Base-by-base conservation (phyloP, 2,888 invertebrate genomes). In the Petrolisthes manimaculis region DNA sequence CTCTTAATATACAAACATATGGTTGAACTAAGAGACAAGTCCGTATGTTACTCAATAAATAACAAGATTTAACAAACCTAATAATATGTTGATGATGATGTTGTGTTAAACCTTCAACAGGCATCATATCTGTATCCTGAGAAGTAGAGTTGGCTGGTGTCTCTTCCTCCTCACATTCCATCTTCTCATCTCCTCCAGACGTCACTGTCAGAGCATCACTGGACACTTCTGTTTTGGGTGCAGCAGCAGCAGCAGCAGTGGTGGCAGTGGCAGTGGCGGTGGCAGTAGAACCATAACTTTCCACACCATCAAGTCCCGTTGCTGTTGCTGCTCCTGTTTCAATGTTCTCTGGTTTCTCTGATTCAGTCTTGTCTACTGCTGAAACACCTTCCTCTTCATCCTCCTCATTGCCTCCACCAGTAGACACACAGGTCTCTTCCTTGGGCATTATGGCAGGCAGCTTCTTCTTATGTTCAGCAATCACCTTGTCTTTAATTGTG, bases 131-230 rank as follows among this genome's bases (percentile, higher is more conserved):
- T 8, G 71, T 21, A 18, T 88, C 88, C 9, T 79, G 24, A 51
- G 80, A 5, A 4, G 56, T 24, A 55, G 86, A 54, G 51, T n/a
- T 87, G n/a, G 79, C 90, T 84, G 86, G 89, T 85, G 67, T 90
- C 82, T 78, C 86, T 91, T 83, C 92, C 92, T 89, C 93, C 92
- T 83, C 92, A 91, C 12, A 92, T 89, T 55, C 92, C 93, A 88
- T 89, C 77, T 89, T 88, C 51, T 90, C 89, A 55, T 88, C 75
- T 18, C 86, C 61, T 18, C 81, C 67, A 14, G 83, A 14, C 37
- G 71, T 83, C n/a, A 84, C 78, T 4, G 78, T 71, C n/a, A 86
- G 77, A 14, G 83, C 51, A n/a, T 89, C 86, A 8, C 53, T 24
- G n/a, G 53, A 79, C 1, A n/a, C 18, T 5, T 67, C 69, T 1